phyloP scores from a whole-genome alignment of 2,113 vertebrate species.

The Gopherus evgoodei region DNA sequence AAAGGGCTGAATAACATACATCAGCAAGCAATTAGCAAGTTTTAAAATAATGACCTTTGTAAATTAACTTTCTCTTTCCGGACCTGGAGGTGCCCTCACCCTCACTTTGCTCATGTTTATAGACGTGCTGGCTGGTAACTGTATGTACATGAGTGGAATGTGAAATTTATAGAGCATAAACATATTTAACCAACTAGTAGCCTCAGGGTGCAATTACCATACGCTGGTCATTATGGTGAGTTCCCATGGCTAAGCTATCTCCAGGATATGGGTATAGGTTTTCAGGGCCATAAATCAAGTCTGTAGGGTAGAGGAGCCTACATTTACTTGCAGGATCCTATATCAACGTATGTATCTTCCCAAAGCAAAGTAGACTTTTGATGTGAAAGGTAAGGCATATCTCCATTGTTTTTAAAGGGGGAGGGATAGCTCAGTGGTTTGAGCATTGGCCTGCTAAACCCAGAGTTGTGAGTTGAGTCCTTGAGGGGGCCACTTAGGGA shows the following conservation, averaged over 20 bases:
- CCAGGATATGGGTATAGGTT: not conserved
- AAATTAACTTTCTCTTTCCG: constrained; percentile 66
- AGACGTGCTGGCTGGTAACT: constrained; percentile 19
- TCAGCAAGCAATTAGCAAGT: constrained; percentile 70
- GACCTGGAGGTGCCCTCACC: constrained; percentile 52
- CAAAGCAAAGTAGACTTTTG: not conserved
- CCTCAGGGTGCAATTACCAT: constrained; percentile 41
- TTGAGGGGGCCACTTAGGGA: too few species aligned
- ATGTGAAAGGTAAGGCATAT: not conserved
- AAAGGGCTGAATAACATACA: constrained; percentile 60
- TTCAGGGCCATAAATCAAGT: not conserved
- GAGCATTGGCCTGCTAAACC: too few species aligned
- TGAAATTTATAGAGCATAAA: constrained; percentile 65
- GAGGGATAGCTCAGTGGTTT: too few species aligned
- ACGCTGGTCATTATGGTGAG: constrained; percentile 45
- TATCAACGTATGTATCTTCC: not conserved
- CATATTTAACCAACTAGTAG: constrained; percentile 62
- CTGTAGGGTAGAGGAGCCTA: not conserved
- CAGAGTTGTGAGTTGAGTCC: too few species aligned
- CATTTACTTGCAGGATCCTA: not conserved
- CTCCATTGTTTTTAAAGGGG: too few species aligned
- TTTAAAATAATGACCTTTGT: constrained; percentile 74
- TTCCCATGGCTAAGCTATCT: not conserved
- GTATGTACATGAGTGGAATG: constrained; percentile 62
- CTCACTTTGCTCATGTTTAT: constrained; percentile 30